Base-by-base conservation (phyloP, 1,140 invertebrate species). In the Dinothrombium tinctorium region DNA sequence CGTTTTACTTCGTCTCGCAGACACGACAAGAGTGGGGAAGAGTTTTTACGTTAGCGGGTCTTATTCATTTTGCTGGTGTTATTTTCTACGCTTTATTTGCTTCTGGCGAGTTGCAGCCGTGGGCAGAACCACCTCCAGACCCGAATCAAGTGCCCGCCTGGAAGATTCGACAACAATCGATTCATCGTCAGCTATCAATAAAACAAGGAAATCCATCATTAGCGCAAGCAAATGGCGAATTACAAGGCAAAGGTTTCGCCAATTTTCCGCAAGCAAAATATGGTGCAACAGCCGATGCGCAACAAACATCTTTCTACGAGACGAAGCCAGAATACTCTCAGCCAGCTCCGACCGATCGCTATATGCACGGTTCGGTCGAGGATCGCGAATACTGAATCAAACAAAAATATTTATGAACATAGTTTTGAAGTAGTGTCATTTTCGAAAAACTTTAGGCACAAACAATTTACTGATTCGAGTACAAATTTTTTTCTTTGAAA, bases 41-140 rank as follows among this genome's bases (percentile, higher is more conserved):
- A 3, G 89, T 98, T 0, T 98, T 98, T 56, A 71, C 95, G 5
- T 71, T 96, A 53, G 90, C 92, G 2, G 81, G 83, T 1, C 69
- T 77, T 31, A 86, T 99, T 29, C 94, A 99, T 59, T 79, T 95
- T 52, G 66, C 76, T 33, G 94, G 94, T 1, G 86, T 98, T 31
- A 76, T 77, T 20, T 98, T 99, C 57, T 99, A 98, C 53, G 89
- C 67, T 0, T 68, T 95, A 33, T 99, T 95, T 54, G 94, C 94
- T 6, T 95, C 87, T 0, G 92, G 92, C 5, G 92, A 95, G 53
- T 64, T 92, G 35, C 89, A 96, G 59, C 69, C 76, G 0, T 96
- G 89, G 89, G 87, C 87, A 0, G 84, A 94, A 55, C 72, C 74
- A 29, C 46, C 25, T 45, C 46, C 44, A 44, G 47, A 41, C 17